phyloP scores from a whole-genome alignment of 2,888 invertebrate species.

The Alloscopus bannaensis region DNA sequence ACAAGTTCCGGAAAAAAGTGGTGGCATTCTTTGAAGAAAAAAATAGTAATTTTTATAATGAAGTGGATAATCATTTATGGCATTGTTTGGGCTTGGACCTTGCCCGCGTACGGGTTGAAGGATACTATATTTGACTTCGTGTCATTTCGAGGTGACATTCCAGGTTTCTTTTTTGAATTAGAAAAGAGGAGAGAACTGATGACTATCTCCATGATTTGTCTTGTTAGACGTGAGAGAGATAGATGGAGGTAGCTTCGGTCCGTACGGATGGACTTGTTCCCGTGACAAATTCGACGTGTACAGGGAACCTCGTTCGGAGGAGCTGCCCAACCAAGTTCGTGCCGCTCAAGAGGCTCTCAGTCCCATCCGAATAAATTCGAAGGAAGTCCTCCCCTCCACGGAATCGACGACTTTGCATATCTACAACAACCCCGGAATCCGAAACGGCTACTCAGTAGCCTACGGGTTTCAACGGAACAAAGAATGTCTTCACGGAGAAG shows the following conservation, averaged over 20 bases:
- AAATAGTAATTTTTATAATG: no score
- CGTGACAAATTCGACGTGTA: conserved; percentile 11
- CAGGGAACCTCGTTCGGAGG: conserved; percentile 2
- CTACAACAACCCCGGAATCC: conserved; percentile 22
- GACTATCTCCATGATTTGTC: background rate
- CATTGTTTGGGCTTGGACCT: no score
- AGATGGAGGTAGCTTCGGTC: background rate
- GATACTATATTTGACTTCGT: background rate
- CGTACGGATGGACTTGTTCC: background rate
- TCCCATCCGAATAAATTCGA: background rate
- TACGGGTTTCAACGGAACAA: conserved; percentile 55
- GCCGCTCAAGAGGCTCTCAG: background rate
- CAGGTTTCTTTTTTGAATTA: no score
- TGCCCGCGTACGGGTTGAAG: no score
- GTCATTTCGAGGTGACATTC: background rate
- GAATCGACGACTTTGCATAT: conserved; percentile 19
- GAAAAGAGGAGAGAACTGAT: background rate
- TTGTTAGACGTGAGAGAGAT: background rate
- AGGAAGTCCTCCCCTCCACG: background rate
- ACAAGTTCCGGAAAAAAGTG: no score
- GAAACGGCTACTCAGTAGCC: conserved; percentile 19
- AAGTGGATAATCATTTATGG: no score
- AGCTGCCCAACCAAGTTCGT: background rate
- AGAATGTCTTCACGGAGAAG: conserved; percentile 36
- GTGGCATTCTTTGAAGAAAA: no score